These are phyloP conservation scores for Pachypanchax playfairii DNA, from an alignment of 2,113 vertebrate species.

Conservation along the genomic window DNA sequence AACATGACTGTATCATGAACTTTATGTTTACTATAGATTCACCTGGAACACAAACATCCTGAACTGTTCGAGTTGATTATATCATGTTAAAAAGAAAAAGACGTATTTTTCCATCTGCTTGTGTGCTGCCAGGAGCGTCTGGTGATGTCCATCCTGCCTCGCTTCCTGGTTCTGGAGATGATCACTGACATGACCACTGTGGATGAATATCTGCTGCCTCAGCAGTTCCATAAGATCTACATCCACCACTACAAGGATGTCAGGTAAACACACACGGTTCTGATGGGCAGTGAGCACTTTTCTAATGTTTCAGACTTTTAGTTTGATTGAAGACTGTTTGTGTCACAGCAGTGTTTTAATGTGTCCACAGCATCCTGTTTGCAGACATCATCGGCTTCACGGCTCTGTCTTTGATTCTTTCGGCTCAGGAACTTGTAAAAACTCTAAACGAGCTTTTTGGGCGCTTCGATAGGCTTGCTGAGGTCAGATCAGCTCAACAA, in stretches of 20 bases:
- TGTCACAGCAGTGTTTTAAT: background rate
- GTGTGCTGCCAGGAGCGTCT: slow-evolving; percentile 66
- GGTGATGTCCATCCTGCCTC: slow-evolving; percentile 72
- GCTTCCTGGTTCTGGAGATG: slow-evolving; percentile 73
- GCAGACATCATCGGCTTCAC: slow-evolving; percentile 93
- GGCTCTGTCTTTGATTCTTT: slow-evolving; percentile 88
- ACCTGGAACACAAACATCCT: too few relatives aligned
- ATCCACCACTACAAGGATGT: slow-evolving; percentile 75
- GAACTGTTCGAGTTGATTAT: too few relatives aligned
- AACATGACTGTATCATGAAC: too few relatives aligned
- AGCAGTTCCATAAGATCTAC: slow-evolving; percentile 75
- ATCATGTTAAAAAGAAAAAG: too few relatives aligned
- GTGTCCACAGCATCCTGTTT: slow-evolving; percentile 33
- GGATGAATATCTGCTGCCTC: slow-evolving; percentile 59
- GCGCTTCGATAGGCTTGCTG: slow-evolving; percentile 89
- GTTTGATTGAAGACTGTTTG: background rate
- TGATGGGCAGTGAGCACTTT: background rate
- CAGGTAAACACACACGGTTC: slow-evolving; percentile 49
- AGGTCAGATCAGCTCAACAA: slow-evolving; percentile 79
- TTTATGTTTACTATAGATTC: too few relatives aligned
- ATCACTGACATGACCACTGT: slow-evolving; percentile 63
- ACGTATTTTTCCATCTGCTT: too few relatives aligned
- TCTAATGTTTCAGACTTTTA: background rate
- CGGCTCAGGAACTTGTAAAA: slow-evolving; percentile 89
- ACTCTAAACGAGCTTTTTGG: slow-evolving; percentile 93